These are phyloP conservation scores for Synergus umbraculus DNA, from an alignment of 2,888 invertebrate species.

Conservation along the genomic window DNA sequence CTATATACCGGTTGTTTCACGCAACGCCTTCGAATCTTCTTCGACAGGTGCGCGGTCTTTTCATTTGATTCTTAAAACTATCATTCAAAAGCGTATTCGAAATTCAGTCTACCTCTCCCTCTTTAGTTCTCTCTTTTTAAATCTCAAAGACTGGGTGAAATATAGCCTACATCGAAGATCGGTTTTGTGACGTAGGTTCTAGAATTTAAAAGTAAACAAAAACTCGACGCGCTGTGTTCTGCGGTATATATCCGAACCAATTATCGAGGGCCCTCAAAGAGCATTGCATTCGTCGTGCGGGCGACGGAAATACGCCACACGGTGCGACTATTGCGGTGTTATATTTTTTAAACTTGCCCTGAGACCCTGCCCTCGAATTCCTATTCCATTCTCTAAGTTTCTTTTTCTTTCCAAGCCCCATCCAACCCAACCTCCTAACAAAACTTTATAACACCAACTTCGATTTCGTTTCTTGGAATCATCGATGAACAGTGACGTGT, in stretches of 20 bases:
- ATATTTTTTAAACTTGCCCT: conserved; percentile 66
- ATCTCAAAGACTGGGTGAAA: conserved; percentile 8
- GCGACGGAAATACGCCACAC: conserved; percentile 16
- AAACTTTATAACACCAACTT: neutral
- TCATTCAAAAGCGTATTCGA: neutral
- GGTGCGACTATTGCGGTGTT: conserved; percentile 64
- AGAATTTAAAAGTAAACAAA: conserved; percentile 20
- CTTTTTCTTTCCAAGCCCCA: conserved; percentile 22
- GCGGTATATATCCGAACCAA: conserved; percentile 65
- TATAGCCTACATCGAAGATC: neutral
- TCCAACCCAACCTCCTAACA: neutral
- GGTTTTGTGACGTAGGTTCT: neutral
- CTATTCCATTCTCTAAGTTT: conserved; percentile 1
- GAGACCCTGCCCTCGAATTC: conserved; percentile 53
- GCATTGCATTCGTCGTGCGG: conserved; percentile 68
- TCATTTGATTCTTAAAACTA: conserved; percentile 7
- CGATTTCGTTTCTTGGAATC: conserved; percentile 50
- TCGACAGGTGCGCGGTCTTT: neutral
- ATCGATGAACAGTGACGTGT: conserved; percentile 56
- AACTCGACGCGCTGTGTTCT: neutral
- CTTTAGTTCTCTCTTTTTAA: conserved; percentile 1
- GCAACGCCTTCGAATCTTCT: neutral
- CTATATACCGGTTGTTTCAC: conserved; percentile 57
- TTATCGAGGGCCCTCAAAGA: conserved; percentile 60
- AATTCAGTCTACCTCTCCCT: neutral